Conservation (phyloP, 2,113 vertebrate genomes). For the Chiloscyllium plagiosum region DNA sequence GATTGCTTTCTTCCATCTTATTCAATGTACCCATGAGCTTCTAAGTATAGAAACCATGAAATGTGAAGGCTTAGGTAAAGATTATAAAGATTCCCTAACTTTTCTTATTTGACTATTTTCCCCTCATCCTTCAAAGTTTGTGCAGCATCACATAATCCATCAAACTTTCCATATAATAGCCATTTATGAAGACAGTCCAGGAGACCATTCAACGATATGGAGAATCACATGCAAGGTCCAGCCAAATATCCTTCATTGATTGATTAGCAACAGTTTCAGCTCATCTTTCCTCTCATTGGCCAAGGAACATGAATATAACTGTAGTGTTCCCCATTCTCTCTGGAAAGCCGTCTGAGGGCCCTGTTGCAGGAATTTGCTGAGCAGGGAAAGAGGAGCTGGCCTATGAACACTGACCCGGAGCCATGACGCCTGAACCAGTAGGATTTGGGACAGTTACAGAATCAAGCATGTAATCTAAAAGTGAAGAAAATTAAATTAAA, state of each 20-base stretch:
- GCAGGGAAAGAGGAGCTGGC: neutral
- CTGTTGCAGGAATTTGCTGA: neutral
- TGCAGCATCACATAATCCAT: neutral
- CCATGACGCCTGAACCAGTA: neutral
- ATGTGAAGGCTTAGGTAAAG: neutral
- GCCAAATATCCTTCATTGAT: neutral
- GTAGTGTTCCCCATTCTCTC: neutral
- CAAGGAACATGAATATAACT: neutral
- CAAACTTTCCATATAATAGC: neutral
- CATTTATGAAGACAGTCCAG: neutral
- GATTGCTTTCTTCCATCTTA: neutral
- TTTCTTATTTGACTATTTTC: neutral
- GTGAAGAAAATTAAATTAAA: neutral
- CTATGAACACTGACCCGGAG: neutral
- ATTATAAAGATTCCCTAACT: neutral
- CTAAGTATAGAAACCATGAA: neutral
- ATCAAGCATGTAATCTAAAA: neutral
- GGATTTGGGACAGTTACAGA: neutral
- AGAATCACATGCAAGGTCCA: neutral
- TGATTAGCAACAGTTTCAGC: neutral
- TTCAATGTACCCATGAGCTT: neutral
- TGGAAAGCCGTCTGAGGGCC: neutral
- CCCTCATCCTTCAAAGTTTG: neutral
- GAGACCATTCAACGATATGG: neutral
- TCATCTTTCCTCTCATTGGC: neutral